Percentiles rank a stretch among this genome's conserved stretches.
phyloP scores from a whole-genome alignment of 2,113 vertebrate genomes.

The Psittacula cyanocephala region DNA sequence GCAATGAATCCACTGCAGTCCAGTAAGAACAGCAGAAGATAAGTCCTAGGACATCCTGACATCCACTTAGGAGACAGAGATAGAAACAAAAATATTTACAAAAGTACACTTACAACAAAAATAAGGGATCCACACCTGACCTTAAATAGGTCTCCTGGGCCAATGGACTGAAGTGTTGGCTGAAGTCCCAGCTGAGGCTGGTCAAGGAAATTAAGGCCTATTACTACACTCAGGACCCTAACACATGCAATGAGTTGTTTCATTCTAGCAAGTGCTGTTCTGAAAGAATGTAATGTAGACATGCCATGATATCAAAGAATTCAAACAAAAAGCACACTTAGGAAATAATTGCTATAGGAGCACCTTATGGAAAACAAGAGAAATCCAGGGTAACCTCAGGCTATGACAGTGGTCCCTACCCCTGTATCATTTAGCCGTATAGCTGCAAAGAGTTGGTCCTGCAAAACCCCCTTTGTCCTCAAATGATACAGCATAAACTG shows the following conservation, averaged over 20 bases:
- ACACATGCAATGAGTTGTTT: not conserved
- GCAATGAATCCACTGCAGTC: not conserved
- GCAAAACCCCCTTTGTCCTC: not conserved
- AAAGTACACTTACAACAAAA: not conserved
- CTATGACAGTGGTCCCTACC: not conserved
- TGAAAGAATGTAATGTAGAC: not conserved
- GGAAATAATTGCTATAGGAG: no score
- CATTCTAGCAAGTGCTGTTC: not conserved
- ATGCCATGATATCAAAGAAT: not conserved
- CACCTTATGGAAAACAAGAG: not conserved
- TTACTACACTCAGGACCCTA: not conserved
- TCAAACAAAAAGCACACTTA: not conserved
- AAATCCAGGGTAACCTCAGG: not conserved
- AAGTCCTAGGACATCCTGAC: not conserved
- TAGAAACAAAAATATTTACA: not conserved
- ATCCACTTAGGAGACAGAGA: not conserved
- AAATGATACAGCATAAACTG: not conserved
- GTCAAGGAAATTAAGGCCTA: not conserved
- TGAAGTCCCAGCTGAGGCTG: not conserved
- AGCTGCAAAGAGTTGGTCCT: not conserved
- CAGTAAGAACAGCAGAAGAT: not conserved
- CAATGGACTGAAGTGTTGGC: not conserved
- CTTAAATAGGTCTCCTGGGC: not conserved
- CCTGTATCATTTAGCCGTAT: not conserved
- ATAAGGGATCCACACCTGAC: not conserved